Evolutionary conservation across 2,797 vertebrate genomes (phyloP).

Genomic region (Sarcoramphus papa): DNA sequence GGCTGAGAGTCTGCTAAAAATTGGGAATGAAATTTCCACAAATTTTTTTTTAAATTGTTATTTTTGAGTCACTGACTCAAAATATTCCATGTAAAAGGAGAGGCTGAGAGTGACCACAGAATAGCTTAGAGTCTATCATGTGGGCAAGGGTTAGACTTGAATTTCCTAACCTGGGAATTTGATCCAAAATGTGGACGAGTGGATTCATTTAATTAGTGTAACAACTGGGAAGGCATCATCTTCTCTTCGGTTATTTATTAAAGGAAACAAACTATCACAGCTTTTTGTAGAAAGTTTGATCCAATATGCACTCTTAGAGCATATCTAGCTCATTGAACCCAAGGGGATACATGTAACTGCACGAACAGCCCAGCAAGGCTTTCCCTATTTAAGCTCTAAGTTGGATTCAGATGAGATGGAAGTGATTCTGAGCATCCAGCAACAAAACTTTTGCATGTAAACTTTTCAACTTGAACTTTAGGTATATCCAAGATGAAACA

Average conservation of each 20-base stretch:
- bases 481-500: not conserved
- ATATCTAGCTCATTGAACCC: rapidly evolving
- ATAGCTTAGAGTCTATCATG: not conserved
- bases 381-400: not conserved
- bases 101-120: rapidly evolving
- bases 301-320: not conserved
- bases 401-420: not conserved
- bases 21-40: not conserved
- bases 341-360: not conserved
- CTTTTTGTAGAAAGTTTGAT: not conserved
- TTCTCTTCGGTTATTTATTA: not conserved
- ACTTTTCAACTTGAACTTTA: not conserved
- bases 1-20: not conserved
- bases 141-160: not conserved
- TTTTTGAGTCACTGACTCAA: not conserved
- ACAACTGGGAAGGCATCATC: not conserved
- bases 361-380: not conserved
- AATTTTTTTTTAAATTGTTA: not conserved
- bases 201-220: not conserved
- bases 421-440: not conserved
- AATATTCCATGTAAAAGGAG: not conserved
- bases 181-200: not conserved
- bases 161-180: not conserved
- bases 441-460: not conserved
- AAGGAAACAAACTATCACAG: not conserved